A percentile compares a stretch with the other conserved stretches of the same genome.
phyloP scores from a whole-genome alignment of 2,888 invertebrate genomes.

The Petrophora chlorosata region DNA sequence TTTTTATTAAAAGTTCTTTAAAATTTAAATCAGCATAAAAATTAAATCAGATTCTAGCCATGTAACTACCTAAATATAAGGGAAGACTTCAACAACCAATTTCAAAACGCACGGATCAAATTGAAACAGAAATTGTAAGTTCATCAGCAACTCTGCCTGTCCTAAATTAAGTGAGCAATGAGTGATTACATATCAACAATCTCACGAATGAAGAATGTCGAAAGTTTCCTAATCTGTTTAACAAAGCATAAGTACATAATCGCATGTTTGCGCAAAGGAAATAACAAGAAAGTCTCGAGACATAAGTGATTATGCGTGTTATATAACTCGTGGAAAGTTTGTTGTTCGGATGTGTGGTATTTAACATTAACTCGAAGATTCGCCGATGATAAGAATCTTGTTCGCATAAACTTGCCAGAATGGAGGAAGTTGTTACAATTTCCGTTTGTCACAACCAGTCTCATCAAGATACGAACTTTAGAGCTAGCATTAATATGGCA shows the following conservation, averaged over 20 bases:
- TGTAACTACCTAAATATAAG: no score
- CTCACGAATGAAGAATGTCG: constrained; percentile 1
- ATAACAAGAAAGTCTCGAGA: constrained; percentile 13
- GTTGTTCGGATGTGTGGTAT: constrained; percentile 16
- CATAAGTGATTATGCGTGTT: constrained; percentile 28
- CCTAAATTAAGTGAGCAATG: not conserved
- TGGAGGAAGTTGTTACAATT: constrained; percentile 18
- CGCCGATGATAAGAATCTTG: constrained; percentile 19
- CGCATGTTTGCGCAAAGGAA: constrained; percentile 13
- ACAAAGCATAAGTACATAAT: constrained; percentile 8
- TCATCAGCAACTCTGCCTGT: no score
- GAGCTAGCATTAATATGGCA: constrained; percentile 5
- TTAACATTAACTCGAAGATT: constrained; percentile 24
- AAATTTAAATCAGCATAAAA: no score
- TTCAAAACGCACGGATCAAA: no score
- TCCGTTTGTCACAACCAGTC: constrained; percentile 17
- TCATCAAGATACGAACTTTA: constrained; percentile 11
- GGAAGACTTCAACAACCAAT: no score
- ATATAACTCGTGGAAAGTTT: constrained; percentile 28
- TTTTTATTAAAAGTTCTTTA: no score
- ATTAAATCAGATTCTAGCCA: no score
- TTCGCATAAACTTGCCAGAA: constrained; percentile 11
- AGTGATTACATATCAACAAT: not conserved
- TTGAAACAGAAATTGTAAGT: no score
- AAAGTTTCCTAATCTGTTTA: constrained; percentile 8